phyloP scores from a whole-genome alignment of 2,797 vertebrate genomes.

The Pseudochirops corinnae region DNA sequence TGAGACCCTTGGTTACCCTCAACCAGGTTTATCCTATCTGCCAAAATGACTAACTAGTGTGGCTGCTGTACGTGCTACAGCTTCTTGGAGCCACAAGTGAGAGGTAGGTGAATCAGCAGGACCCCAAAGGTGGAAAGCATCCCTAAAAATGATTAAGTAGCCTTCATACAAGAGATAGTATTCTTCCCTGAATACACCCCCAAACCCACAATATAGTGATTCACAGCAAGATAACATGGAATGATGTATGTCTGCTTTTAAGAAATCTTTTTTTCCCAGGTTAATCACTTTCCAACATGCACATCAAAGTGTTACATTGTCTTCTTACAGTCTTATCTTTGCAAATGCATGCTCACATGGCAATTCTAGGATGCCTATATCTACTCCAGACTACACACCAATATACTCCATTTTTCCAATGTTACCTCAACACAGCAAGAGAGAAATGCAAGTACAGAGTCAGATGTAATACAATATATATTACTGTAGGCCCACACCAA shows the following conservation, averaged over 20 bases:
- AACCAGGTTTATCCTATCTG: neutral
- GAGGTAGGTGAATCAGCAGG: neutral
- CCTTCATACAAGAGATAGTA: neutral
- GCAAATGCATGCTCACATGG: neutral
- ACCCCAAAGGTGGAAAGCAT: neutral
- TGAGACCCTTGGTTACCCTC: neutral
- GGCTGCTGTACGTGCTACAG: neutral
- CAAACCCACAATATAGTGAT: neutral
- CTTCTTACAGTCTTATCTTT: neutral
- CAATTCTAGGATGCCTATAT: fast-evolving
- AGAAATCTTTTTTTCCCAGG: neutral
- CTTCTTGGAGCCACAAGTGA: neutral
- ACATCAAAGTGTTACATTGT: neutral
- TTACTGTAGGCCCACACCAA: neutral
- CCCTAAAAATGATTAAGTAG: too few species aligned
- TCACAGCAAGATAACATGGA: neutral
- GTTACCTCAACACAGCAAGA: neutral
- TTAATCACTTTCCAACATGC: neutral
- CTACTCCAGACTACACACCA: neutral
- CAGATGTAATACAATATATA: neutral
- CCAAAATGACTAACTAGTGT: neutral
- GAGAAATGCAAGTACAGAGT: neutral
- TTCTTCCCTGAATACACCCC: neutral
- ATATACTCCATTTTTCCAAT: neutral
- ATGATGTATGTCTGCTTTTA: neutral